Evolutionary conservation across 2,888 invertebrate genomes (phyloP).

Genomic region (Diachrysia chrysitis): DNA sequence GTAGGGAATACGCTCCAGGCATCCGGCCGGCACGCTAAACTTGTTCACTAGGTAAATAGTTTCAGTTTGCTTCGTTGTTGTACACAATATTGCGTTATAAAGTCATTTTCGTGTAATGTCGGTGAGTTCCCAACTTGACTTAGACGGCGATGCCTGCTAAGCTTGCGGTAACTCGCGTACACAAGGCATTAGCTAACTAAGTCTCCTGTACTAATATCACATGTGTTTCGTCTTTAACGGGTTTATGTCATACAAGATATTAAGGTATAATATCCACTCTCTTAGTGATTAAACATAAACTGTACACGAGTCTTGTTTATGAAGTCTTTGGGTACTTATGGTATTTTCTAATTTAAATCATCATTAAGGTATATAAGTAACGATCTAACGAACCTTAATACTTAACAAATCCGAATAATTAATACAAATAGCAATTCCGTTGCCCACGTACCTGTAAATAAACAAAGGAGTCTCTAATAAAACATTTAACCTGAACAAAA

Average conservation of each 20-base stretch:
- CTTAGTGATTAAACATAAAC: background rate
- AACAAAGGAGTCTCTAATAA: slow-evolving; percentile 79
- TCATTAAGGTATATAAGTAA: background rate
- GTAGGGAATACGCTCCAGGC: slow-evolving; percentile 70
- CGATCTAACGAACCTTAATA: background rate
- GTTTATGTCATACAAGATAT: background rate
- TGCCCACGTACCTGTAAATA: slow-evolving; percentile 70
- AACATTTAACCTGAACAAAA: slow-evolving; percentile 84
- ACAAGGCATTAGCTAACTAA: slow-evolving; percentile 31
- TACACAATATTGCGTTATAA: slow-evolving; percentile 76
- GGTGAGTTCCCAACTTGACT: slow-evolving; percentile 73
- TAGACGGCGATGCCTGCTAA: slow-evolving; percentile 50
- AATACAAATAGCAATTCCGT: slow-evolving; percentile 68
- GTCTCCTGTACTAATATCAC: background rate
- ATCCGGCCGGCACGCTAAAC: slow-evolving; percentile 77
- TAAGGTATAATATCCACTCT: background rate
- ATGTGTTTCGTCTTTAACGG: background rate
- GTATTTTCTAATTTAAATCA: background rate
- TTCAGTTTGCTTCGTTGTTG: slow-evolving; percentile 71
- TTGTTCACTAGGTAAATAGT: slow-evolving; percentile 83
- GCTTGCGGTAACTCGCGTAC: slow-evolving; percentile 15
- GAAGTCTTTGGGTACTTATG: background rate
- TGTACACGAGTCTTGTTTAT: background rate
- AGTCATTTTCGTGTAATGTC: slow-evolving; percentile 74
- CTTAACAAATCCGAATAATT: slow-evolving; percentile 57